phyloP scores from a whole-genome alignment of 1,140 invertebrate species.

The Steinernema khuongi region DNA sequence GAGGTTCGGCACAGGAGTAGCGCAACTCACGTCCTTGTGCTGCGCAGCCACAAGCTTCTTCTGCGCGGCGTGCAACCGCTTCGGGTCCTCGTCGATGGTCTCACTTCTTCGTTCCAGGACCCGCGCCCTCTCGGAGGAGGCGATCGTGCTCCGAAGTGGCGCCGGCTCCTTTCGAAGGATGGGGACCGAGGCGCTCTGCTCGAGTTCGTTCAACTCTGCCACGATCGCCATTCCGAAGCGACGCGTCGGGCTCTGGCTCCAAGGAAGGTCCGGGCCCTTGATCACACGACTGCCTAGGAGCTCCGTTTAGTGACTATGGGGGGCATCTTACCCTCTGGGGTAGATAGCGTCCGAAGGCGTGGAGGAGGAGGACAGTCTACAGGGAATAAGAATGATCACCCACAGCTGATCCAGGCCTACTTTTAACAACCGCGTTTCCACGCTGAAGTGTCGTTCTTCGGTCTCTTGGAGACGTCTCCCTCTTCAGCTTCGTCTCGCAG shows the following conservation, averaged over 20 bases:
- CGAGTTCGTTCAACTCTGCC: background rate
- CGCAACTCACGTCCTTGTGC: background rate
- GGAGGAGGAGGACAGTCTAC: background rate
- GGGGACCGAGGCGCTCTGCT: background rate
- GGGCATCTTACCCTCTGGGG: background rate
- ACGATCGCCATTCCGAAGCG: background rate
- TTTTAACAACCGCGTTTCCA: background rate
- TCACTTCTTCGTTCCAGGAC: background rate
- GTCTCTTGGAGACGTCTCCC: background rate
- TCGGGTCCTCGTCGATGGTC: background rate
- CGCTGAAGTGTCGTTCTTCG: background rate
- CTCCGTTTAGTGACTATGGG: background rate
- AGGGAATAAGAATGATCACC: background rate
- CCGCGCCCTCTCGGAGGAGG: background rate
- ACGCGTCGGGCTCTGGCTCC: background rate
- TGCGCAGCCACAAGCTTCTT: background rate
- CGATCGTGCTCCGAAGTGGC: background rate
- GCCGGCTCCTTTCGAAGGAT: background rate
- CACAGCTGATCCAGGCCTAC: background rate
- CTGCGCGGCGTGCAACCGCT: background rate
- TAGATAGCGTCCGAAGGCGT: background rate
- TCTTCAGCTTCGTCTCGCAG: background rate
- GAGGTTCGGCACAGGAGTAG: background rate
- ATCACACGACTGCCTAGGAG: background rate
- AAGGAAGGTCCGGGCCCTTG: background rate